Evolutionary conservation across 1,140 invertebrate species (phyloP).

Genomic region (Lasaia peninsularis): DNA sequence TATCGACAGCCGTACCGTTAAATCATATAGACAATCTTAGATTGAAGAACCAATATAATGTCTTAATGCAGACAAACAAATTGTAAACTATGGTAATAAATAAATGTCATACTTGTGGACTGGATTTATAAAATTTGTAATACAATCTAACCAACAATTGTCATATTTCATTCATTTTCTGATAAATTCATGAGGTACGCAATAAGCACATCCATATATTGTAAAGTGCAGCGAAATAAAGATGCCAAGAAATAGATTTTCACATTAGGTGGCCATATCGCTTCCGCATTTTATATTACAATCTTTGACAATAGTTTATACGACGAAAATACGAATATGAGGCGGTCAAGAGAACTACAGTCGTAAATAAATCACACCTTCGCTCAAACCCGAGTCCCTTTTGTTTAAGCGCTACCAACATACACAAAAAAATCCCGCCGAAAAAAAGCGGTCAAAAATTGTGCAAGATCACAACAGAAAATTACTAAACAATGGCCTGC

Average conservation of each 20-base stretch:
- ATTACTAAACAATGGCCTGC: constrained; percentile 74
- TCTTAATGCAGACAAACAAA: too few relatives aligned
- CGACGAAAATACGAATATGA: constrained; percentile 47
- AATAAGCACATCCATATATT: constrained; percentile 1
- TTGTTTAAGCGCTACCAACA: constrained; percentile 74
- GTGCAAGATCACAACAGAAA: constrained; percentile 75
- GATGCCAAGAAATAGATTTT: constrained; percentile 9
- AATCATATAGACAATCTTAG: too few relatives aligned
- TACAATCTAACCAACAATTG: neutral
- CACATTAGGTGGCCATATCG: constrained; percentile 7
- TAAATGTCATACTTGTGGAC: too few relatives aligned
- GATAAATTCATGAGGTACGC: neutral
- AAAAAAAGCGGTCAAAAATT: constrained; percentile 48
- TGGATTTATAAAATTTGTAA: neutral
- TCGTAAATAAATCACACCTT: constrained; percentile 76
- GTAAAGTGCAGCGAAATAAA: constrained; percentile 3
- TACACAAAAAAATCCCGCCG: constrained; percentile 46
- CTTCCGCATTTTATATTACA: constrained; percentile 10
- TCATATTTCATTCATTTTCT: neutral
- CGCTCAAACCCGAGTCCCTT: constrained; percentile 56
- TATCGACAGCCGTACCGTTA: too few relatives aligned
- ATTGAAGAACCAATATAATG: too few relatives aligned
- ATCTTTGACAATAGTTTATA: constrained; percentile 15
- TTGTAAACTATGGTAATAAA: too few relatives aligned
- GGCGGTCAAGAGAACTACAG: constrained; percentile 53